A percentile compares a stretch with the other conserved stretches of the same genome.
These are phyloP conservation scores for Brachionus calyciflorus DNA, from an alignment of 1,140 invertebrate species.

Conservation along the genomic window DNA sequence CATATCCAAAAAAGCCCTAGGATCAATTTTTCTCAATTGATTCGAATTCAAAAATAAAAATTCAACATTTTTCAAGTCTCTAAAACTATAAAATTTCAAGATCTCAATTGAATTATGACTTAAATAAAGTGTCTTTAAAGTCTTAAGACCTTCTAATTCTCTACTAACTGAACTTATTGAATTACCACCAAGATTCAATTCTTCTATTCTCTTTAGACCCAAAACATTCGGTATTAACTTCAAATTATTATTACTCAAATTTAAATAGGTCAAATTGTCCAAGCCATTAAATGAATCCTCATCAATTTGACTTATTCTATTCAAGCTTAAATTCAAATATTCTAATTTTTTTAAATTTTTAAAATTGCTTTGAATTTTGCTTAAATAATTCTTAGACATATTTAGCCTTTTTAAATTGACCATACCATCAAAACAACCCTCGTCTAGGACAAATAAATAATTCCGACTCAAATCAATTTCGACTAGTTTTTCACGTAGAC, in stretches of 20 bases:
- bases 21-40: not conserved
- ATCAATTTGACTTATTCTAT: not conserved
- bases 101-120: not conserved
- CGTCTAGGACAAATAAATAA: not conserved
- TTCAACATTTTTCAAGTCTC: not conserved
- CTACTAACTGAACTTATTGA: not conserved
- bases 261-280: not conserved
- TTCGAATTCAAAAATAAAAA: constrained; percentile 30
- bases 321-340: constrained; percentile 16
- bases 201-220: not conserved
- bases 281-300: not conserved
- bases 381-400: not conserved
- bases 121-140: not conserved
- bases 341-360: not conserved
- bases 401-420: not conserved
- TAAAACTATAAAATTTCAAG: not conserved
- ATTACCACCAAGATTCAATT: constrained; percentile 8
- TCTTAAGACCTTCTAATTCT: not conserved
- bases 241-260: not conserved
- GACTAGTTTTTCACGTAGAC: not conserved
- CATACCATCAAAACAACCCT: not conserved
- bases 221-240: not conserved
- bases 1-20: not conserved
- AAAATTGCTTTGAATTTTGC: not conserved
- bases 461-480: constrained; percentile 14